phyloP scores from a whole-genome alignment of 2,113 vertebrate species.

The Phainopepla nitens region DNA sequence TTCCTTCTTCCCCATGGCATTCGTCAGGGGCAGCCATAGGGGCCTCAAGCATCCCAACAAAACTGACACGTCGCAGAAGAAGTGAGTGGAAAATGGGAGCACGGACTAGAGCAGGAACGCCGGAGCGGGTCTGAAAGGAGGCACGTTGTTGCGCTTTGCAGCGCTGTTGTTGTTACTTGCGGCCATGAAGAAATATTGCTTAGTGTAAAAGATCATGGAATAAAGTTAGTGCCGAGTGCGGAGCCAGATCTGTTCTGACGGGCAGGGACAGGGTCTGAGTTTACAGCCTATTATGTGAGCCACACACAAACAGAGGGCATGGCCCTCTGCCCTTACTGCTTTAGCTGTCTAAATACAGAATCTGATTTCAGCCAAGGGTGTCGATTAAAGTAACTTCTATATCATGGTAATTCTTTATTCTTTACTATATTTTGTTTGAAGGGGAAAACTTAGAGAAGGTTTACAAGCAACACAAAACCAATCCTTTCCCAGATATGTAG shows the following conservation, averaged over 20 bases:
- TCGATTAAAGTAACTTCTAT: neutral
- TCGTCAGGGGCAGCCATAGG: rapidly evolving
- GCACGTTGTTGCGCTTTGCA: rapidly evolving
- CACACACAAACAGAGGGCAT: neutral
- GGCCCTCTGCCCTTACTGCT: neutral
- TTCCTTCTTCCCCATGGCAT: neutral
- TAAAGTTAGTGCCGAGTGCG: rapidly evolving
- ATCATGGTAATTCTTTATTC: neutral
- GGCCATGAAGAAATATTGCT: neutral
- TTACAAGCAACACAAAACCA: neutral
- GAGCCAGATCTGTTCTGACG: neutral
- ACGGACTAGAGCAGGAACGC: neutral
- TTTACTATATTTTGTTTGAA: neutral
- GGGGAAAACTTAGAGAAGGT: neutral
- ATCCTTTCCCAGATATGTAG: neutral
- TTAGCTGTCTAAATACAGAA: neutral
- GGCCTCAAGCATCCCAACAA: neutral
- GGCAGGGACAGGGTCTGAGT: neutral
- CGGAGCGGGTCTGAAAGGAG: neutral
- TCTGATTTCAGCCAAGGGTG: neutral
- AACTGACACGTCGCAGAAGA: rapidly evolving
- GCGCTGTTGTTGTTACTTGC: neutral
- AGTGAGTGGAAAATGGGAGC: neutral
- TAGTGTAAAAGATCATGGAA: neutral
- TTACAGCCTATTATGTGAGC: neutral